A percentile compares a stretch with the other conserved stretches of the same genome.
These are phyloP conservation scores for Adrianichthys oophorus DNA, from an alignment of 2,797 vertebrate genomes.

Conservation along the genomic window DNA sequence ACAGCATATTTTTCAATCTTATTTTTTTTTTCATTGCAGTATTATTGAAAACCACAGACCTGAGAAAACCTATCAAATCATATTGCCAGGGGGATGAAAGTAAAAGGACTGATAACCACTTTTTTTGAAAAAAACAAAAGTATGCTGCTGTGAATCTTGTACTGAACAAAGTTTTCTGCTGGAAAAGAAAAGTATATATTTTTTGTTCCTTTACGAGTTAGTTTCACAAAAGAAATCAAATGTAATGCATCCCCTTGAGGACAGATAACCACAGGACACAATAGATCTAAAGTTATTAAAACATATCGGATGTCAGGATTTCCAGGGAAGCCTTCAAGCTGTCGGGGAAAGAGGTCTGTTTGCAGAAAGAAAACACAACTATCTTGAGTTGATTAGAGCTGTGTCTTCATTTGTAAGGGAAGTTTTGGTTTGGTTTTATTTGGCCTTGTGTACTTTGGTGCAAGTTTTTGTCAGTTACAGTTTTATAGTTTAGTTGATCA, in stretches of 20 bases:
- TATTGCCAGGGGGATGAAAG: neutral
- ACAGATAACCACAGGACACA: neutral
- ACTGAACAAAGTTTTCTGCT: neutral
- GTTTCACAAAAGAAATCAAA: neutral
- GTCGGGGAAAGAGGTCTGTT: neutral
- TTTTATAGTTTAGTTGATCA: no score
- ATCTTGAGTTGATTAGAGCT: no score
- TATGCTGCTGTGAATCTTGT: neutral
- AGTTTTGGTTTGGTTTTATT: no score
- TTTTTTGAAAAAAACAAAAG: neutral
- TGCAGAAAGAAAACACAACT: no score
- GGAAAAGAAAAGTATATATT: neutral
- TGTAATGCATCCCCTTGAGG: neutral
- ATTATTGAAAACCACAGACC: conserved; percentile 1
- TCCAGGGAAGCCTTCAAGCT: neutral
- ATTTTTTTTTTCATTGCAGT: neutral
- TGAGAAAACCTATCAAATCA: neutral
- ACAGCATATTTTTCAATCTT: no score
- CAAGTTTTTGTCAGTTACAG: no score
- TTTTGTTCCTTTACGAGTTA: neutral
- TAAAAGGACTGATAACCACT: neutral
- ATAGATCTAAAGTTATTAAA: conserved; percentile 1
- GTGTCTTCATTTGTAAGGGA: no score
- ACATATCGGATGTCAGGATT: conserved; percentile 1
- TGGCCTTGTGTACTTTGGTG: no score